A percentile compares a stretch with the other conserved stretches of the same genome.
phyloP scores from a whole-genome alignment of 2,888 invertebrate species.

The Hipparchia semele region DNA sequence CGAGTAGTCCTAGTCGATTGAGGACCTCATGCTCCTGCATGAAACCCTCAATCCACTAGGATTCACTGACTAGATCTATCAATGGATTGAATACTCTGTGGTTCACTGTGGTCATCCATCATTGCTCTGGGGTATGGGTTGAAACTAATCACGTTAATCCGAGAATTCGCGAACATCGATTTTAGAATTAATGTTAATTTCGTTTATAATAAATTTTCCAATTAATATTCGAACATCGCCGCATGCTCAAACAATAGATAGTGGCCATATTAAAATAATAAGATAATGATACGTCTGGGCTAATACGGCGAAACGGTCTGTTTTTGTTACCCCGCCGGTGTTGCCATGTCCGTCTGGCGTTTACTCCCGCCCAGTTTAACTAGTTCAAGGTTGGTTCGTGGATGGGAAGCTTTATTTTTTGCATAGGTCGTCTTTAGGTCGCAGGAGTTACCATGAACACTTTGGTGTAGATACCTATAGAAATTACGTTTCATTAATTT shows the following conservation, averaged over 20 bases:
- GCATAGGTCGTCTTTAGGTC: slow-evolving; percentile 77
- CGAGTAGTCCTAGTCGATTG: too few species aligned
- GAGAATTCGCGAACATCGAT: neutral
- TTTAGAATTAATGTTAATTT: neutral
- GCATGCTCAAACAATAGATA: slow-evolving; percentile 42
- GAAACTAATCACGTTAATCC: neutral
- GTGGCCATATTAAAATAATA: slow-evolving; percentile 67
- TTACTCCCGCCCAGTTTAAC: slow-evolving; percentile 71
- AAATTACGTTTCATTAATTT: neutral
- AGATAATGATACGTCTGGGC: slow-evolving; percentile 77
- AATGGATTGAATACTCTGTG: too few species aligned
- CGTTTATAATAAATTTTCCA: neutral
- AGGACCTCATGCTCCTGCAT: too few species aligned
- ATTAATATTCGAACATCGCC: slow-evolving; percentile 33
- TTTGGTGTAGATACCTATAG: too few species aligned
- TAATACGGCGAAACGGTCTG: slow-evolving; percentile 63
- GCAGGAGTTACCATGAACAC: slow-evolving; percentile 59
- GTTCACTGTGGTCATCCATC: too few species aligned
- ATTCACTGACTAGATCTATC: too few species aligned
- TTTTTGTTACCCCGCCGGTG: slow-evolving; percentile 62
- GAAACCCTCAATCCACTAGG: too few species aligned
- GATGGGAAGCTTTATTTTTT: slow-evolving; percentile 74
- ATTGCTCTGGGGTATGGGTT: too few species aligned
- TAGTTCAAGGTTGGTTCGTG: slow-evolving; percentile 78
- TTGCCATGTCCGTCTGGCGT: slow-evolving; percentile 67